phyloP scores from a whole-genome alignment of 1,140 invertebrate genomes.

The Paralvinella palmiformis region DNA sequence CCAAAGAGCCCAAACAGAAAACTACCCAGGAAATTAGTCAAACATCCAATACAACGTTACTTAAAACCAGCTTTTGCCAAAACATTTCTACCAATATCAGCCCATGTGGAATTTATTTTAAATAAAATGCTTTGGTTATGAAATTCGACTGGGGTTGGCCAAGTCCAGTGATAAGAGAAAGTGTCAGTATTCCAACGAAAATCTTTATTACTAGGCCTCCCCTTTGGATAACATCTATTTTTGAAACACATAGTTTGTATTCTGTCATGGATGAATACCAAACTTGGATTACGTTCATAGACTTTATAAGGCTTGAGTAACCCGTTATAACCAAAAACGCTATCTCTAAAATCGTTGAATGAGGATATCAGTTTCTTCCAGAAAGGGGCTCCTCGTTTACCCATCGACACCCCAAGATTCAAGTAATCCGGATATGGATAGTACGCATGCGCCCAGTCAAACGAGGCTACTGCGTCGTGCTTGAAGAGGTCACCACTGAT shows the following conservation, averaged over 20 bases:
- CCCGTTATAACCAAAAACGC: constrained; percentile 16
- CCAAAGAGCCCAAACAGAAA: too few relatives aligned
- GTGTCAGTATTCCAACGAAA: constrained; percentile 13
- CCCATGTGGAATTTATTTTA: not conserved
- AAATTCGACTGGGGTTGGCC: constrained; percentile 14
- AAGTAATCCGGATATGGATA: constrained; percentile 14
- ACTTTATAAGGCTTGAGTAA: constrained; percentile 20
- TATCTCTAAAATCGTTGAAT: constrained; percentile 3
- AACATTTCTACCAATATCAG: constrained; percentile 17
- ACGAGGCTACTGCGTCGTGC: constrained; percentile 19
- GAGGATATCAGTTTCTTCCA: constrained; percentile 15
- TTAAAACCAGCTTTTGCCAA: constrained; percentile 6
- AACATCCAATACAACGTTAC: too few relatives aligned
- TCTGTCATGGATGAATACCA: constrained; percentile 7
- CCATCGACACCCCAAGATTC: constrained; percentile 18
- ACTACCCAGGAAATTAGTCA: too few relatives aligned
- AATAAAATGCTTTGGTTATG: not conserved
- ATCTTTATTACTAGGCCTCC: not conserved
- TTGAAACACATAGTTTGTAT: constrained; percentile 17
- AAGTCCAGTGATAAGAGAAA: constrained; percentile 20
- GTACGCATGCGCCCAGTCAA: constrained; percentile 12
- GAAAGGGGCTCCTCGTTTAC: constrained; percentile 16
- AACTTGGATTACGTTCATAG: constrained; percentile 12
- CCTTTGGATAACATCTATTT: constrained; percentile 11
- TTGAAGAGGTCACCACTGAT: not conserved